phyloP scores from a whole-genome alignment of 2,113 vertebrate genomes.

The Numenius arquata region DNA sequence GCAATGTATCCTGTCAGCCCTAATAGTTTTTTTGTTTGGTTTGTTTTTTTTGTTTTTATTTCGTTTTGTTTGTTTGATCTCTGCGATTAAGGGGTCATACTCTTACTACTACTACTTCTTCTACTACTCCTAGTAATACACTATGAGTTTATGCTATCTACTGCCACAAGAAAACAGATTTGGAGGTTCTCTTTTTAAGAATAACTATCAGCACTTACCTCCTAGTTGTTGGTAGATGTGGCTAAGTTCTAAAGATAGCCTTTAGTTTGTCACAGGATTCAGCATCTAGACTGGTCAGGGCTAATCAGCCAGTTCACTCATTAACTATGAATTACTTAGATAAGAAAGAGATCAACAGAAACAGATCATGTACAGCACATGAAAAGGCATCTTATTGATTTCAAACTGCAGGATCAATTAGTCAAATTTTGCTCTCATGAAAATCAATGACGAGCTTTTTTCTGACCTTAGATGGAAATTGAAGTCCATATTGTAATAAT shows the following conservation, averaged over 20 bases:
- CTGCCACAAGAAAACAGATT: background rate
- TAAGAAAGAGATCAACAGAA: background rate
- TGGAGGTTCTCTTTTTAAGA: background rate
- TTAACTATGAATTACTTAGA: background rate
- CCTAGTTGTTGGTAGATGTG: background rate
- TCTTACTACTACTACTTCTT: background rate
- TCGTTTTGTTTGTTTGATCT: background rate
- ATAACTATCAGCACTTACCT: background rate
- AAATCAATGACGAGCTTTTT: background rate
- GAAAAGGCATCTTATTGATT: background rate
- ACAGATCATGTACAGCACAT: background rate
- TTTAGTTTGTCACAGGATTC: background rate
- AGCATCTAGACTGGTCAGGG: background rate
- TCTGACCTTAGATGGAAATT: background rate
- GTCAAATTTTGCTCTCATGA: background rate
- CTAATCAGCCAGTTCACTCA: background rate
- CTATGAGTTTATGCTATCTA: rapidly evolving
- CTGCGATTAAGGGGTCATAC: background rate
- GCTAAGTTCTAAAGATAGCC: background rate
- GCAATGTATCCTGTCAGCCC: background rate
- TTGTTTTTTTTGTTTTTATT: background rate
- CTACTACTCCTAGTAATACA: background rate
- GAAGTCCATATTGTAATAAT: background rate
- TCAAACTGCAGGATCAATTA: background rate
- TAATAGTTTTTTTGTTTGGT: background rate